Evolutionary conservation across 2,888 invertebrate genomes (phyloP).

Genomic region (Cerceris ruficornis): DNA sequence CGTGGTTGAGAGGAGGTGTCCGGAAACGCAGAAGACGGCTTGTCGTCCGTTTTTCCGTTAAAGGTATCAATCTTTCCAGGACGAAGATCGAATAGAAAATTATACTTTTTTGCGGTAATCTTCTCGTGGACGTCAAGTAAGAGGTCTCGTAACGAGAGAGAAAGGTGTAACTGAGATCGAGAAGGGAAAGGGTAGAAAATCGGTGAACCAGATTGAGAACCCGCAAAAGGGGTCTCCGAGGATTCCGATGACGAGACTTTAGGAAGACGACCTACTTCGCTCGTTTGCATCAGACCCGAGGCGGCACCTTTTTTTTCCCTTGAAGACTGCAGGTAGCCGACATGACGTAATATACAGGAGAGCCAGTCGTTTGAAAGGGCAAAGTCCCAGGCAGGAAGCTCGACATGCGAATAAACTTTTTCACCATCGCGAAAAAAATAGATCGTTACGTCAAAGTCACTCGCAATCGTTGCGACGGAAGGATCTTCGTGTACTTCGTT

Average conservation of each 20-base stretch:
- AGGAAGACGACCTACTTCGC: constrained; percentile 59
- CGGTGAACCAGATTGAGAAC: constrained; percentile 49
- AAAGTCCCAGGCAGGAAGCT: constrained; percentile 48
- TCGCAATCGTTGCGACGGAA: no score
- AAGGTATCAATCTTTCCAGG: constrained; percentile 22
- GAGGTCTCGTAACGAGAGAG: no score
- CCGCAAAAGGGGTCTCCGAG: constrained; percentile 48
- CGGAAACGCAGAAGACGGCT: constrained; percentile 50
- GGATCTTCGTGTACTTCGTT: no score
- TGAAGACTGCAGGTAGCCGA: constrained; percentile 55
- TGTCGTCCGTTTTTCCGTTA: constrained; percentile 32
- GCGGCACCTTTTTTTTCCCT: constrained; percentile 51
- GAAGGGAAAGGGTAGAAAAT: neutral
- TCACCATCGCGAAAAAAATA: constrained; percentile 21
- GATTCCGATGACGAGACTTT: constrained; percentile 59
- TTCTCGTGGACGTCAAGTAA: neutral
- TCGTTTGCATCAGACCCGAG: constrained; percentile 60
- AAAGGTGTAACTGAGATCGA: neutral
- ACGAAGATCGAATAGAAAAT: neutral
- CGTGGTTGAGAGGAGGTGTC: constrained; percentile 59
- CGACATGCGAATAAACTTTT: constrained; percentile 14
- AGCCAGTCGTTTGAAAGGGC: constrained; percentile 59
- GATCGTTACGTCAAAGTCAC: no score
- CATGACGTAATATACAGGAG: constrained; percentile 58
- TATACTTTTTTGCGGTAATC: neutral